Evolutionary conservation across 2,797 vertebrate species (phyloP).

Genomic region (Phalanger gymnotis): DNA sequence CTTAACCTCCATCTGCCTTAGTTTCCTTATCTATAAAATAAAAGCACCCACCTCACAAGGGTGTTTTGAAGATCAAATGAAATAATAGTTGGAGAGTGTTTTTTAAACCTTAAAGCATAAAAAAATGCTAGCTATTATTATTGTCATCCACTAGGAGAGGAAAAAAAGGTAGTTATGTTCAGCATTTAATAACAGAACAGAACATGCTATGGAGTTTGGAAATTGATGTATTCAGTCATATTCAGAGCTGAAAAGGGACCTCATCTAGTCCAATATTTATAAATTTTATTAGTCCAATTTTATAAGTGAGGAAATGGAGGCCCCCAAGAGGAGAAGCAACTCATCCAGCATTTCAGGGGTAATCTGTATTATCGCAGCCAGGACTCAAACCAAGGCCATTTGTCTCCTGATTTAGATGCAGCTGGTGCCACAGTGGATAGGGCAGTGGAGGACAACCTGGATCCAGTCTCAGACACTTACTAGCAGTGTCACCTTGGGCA

Average conservation of each 20-base stretch:
- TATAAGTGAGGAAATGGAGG: background rate
- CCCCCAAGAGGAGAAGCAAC: background rate
- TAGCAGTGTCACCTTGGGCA: background rate
- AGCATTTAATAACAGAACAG: background rate
- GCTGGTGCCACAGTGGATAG: background rate
- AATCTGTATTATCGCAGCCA: background rate
- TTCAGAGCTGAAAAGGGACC: background rate
- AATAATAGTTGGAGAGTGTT: background rate
- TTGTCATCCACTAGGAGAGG: background rate
- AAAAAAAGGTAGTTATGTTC: background rate
- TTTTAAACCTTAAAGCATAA: background rate
- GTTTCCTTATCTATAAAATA: background rate
- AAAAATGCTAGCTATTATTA: background rate
- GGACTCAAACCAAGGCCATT: background rate
- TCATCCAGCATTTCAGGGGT: background rate
- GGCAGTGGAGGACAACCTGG: background rate
- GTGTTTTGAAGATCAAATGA: background rate
- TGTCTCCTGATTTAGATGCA: background rate
- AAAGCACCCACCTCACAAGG: background rate
- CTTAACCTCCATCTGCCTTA: background rate
- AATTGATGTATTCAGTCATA: background rate
- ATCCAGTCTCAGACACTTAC: background rate
- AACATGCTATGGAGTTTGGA: background rate
- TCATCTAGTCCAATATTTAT: background rate
- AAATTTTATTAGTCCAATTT: background rate